These are phyloP conservation scores for Pocillopora verrucosa DNA, from an alignment of 64 coral and sea anemone species.

Conservation along the genomic window DNA sequence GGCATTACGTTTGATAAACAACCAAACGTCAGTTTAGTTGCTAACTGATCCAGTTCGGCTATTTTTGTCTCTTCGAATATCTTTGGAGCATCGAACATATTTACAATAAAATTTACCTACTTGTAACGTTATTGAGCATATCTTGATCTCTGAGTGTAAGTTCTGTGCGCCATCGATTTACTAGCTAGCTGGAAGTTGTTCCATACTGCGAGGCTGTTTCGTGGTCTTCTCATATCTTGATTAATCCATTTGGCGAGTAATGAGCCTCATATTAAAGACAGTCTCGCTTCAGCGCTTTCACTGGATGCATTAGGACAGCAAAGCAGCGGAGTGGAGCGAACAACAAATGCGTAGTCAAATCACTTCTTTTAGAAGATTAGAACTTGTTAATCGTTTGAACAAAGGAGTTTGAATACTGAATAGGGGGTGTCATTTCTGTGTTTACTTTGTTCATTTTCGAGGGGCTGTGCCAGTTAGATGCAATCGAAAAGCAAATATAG, in stretches of 20 bases:
- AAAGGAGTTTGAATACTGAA: constrained; percentile 37
- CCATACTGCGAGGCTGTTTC: constrained; percentile 8
- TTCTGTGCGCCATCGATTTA: not conserved
- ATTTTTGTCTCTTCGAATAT: not conserved
- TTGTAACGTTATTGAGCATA: not conserved
- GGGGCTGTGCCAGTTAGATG: not conserved
- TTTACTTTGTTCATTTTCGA: constrained; percentile 23
- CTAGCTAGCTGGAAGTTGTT: not conserved
- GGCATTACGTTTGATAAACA: constrained; percentile 19
- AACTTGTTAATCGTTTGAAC: constrained; percentile 19
- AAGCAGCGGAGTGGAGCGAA: constrained; percentile 6
- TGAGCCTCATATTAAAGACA: not conserved
- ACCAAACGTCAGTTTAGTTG: not conserved
- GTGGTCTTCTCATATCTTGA: not conserved
- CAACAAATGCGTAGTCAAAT: not conserved
- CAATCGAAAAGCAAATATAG: not conserved
- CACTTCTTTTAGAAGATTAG: constrained; percentile 36
- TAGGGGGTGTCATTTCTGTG: constrained; percentile 20
- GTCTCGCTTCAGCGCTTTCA: not conserved
- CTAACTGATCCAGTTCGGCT: not conserved
- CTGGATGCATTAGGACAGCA: not conserved
- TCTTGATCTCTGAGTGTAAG: not conserved
- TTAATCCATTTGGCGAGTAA: constrained; percentile 18
- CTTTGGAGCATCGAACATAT: not conserved
- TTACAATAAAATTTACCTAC: not conserved